Percentiles rank a stretch among this genome's conserved stretches.
phyloP scores from a whole-genome alignment of 1,140 invertebrate species.

The Frieseomelitta varia region DNA sequence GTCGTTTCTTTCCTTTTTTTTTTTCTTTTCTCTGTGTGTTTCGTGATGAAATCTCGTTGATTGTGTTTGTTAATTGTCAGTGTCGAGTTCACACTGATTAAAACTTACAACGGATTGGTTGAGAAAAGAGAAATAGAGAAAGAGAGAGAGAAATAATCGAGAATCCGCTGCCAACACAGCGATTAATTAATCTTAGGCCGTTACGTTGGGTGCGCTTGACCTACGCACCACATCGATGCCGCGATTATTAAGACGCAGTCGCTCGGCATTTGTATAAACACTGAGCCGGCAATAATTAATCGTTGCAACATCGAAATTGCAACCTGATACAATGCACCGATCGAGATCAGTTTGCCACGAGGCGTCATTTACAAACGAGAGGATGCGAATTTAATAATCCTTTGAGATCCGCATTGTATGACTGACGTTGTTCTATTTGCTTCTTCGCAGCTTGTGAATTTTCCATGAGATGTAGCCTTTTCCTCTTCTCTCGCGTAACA shows the following conservation, averaged over 20 bases:
- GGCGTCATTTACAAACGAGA: neutral
- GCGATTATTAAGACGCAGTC: conserved; percentile 20
- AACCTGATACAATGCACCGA: neutral
- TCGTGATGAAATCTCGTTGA: neutral
- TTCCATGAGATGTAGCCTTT: neutral
- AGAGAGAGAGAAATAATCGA: neutral
- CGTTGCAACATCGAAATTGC: neutral
- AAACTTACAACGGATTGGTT: neutral
- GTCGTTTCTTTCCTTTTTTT: neutral
- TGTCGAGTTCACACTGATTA: neutral
- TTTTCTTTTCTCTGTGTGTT: too few relatives aligned
- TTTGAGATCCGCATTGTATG: neutral
- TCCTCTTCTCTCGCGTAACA: neutral
- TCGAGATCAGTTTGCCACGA: neutral
- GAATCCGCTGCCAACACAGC: neutral
- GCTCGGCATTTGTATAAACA: neutral
- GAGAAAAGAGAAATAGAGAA: too few relatives aligned
- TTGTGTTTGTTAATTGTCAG: neutral
- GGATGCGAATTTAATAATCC: neutral
- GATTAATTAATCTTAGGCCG: conserved; percentile 47
- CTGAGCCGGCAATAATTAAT: neutral
- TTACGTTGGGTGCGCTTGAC: conserved; percentile 38
- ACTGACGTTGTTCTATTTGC: neutral
- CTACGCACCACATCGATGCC: conserved; percentile 19
- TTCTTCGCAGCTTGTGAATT: neutral